These are phyloP conservation scores for Vanessa atalanta DNA, from an alignment of 1,140 invertebrate species.

Conservation along the genomic window DNA sequence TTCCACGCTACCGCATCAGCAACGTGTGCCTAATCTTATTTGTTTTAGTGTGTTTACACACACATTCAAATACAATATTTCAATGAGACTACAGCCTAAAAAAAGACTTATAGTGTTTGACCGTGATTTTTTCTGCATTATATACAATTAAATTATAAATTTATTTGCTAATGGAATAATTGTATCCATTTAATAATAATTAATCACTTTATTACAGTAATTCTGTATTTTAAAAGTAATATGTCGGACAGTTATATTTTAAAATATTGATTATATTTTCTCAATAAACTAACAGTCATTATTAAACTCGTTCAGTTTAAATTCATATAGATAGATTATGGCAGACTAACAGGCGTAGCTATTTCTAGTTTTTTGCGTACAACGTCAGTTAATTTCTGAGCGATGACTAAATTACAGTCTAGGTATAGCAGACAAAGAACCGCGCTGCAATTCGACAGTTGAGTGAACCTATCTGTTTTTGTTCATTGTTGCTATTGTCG, in stretches of 20 bases:
- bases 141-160: background rate
- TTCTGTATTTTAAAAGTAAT: too few species aligned
- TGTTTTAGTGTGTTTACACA: background rate
- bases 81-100: constrained; percentile 3
- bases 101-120: background rate
- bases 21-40: background rate
- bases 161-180: background rate
- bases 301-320: background rate
- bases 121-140: background rate
- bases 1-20: background rate
- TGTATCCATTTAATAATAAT: too few species aligned
- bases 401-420: constrained; percentile 54
- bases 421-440: constrained; percentile 53
- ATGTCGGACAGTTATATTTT: too few species aligned
- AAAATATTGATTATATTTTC: background rate
- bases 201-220: too few species aligned
- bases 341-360: constrained; percentile 25
- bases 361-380: constrained; percentile 43
- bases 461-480: constrained; percentile 45
- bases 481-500: constrained; percentile 13
- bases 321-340: constrained; percentile 19
- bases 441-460: constrained; percentile 52
- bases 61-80: background rate
- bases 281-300: background rate
- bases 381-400: constrained; percentile 46